phyloP scores from a whole-genome alignment of 2,797 vertebrate genomes.

The Morelia viridis region DNA sequence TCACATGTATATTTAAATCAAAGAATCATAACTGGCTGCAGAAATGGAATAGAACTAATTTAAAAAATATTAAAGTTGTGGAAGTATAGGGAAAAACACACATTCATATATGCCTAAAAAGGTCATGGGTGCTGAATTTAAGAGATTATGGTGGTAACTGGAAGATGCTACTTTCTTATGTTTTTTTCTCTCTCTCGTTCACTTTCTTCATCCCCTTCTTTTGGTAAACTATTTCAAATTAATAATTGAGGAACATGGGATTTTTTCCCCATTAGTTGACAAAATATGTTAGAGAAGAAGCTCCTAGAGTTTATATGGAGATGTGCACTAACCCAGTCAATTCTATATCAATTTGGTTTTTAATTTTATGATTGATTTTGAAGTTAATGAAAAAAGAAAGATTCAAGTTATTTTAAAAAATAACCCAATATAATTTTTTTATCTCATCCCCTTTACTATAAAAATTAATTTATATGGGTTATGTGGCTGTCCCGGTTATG shows the following conservation, averaged over 20 bases:
- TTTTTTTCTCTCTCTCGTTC: neutral
- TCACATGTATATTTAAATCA: neutral
- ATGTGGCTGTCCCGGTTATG: neutral
- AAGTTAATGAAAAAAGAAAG: neutral
- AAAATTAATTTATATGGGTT: neutral
- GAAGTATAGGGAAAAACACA: neutral
- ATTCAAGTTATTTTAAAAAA: neutral
- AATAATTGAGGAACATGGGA: neutral
- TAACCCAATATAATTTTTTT: neutral
- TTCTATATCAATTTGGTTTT: neutral
- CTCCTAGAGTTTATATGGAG: neutral
- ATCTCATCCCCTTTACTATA: neutral
- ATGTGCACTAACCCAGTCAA: neutral
- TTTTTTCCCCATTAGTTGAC: neutral
- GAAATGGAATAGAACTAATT: neutral
- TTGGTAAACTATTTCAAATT: neutral
- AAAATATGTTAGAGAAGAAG: neutral
- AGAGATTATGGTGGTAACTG: accelerated
- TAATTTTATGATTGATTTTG: neutral
- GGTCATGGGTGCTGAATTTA: neutral
- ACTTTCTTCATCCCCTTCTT: neutral
- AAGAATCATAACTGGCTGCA: neutral
- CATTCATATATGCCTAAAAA: neutral
- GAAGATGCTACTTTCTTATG: neutral
- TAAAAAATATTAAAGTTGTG: neutral